Conservation (phyloP, 2,797 vertebrate genomes). For the Rhodeus uyekii region DNA sequence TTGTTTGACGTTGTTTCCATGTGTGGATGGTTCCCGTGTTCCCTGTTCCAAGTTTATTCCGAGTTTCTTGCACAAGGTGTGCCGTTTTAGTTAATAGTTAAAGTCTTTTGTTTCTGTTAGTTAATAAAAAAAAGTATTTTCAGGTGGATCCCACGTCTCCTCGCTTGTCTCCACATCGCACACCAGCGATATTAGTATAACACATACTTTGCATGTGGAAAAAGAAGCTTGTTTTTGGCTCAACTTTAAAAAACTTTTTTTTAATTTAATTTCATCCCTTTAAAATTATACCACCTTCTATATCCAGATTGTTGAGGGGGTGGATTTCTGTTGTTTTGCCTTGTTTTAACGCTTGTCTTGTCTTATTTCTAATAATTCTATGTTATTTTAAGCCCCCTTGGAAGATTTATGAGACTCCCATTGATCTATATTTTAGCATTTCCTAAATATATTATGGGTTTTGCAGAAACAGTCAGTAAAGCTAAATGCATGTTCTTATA, state of each 20-base stretch:
- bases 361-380: background rate
- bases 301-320: background rate
- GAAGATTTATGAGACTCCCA: background rate
- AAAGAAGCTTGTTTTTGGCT: background rate
- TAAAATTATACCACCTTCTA: background rate
- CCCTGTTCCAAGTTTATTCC: no score
- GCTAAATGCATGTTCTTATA: background rate
- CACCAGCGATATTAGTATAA: no score
- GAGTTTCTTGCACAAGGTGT: no score
- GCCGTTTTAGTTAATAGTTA: no score
- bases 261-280: background rate
- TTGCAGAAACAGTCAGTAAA: background rate
- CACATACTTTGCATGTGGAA: no score
- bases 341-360: background rate
- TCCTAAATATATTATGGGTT: background rate
- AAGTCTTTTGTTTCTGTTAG: no score
- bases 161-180: no score
- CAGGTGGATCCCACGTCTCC: no score
- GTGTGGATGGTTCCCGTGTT: no score
- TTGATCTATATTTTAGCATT: background rate
- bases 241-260: background rate
- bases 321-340: background rate
- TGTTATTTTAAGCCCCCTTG: background rate
- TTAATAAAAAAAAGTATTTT: no score
- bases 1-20: no score